Evolutionary conservation across 1,140 invertebrate genomes (phyloP), one percentile per base, ranked within the genome.

Genomic region (Aphis gossypii): DNA sequence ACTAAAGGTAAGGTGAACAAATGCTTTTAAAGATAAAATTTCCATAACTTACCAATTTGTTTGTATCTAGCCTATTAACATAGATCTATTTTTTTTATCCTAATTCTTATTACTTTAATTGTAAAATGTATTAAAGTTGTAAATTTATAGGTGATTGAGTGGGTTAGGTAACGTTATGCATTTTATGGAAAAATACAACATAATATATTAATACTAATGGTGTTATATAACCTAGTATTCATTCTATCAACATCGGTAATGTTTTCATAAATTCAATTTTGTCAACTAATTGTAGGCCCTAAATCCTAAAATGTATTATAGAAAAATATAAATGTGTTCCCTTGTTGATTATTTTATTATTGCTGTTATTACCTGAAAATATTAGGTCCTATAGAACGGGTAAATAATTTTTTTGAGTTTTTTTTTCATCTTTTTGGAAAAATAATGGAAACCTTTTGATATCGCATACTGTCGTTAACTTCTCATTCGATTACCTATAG

Each of bases 401-500:
- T 86, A 41, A 44, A 48, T 44, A 11, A 41, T 87, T 46, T 30
- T 87, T 0, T 44, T 2, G 25, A 5, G 44, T 44, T 38, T 87
- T 25, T 87, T 51, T 30, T 25, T n/a, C 41, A 44, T 30, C 20
- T 87, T 30, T 30, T 86, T 86, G 3, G 83, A 86, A 41, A 86
- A 86, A 86, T 44, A 86, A 87, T 44, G 41, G 41, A 87, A 87
- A 48, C 84, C 23, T 86, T 86, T 41, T 23, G 84, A 46, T 41
- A 30, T 11, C 41, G 11, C 84, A 21, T 30, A 60, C 83, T 44
- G 41, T 46, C 38, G 84, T 87, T 48, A 46, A 87, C 44, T 87
- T 46, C 9, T 41, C 11, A 44, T 44, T 46, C 41, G 30, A n/a
- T 87, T 87, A 87, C 46, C 44, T 87, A 87, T 20, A 14, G 84